These are phyloP conservation scores for Lasioglossum zephyrum DNA, from an alignment of 2,888 invertebrate species.

Conservation along the genomic window DNA sequence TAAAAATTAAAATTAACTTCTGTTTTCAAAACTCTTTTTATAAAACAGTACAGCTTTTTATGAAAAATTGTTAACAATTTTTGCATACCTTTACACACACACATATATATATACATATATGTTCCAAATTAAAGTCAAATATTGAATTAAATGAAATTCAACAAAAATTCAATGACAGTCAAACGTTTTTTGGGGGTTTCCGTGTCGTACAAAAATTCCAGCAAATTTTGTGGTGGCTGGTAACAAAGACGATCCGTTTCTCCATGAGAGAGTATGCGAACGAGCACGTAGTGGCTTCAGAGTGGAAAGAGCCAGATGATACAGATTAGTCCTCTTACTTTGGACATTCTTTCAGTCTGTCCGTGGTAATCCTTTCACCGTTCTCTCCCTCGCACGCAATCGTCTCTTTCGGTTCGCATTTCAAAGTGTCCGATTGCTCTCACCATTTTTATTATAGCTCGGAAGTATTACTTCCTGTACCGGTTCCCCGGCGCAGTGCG, in stretches of 20 bases:
- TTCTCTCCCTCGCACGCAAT: constrained; percentile 48
- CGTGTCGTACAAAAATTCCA: neutral
- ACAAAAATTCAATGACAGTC: no score
- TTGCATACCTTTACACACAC: no score
- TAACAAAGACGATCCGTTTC: neutral
- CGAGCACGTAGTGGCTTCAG: neutral
- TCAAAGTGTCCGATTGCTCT: constrained; percentile 49
- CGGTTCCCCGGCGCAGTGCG: neutral
- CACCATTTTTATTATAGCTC: constrained; percentile 42
- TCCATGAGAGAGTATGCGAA: constrained; percentile 10
- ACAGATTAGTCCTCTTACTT: constrained; percentile 64
- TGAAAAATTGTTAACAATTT: no score
- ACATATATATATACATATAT: no score
- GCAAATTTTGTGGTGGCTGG: neutral
- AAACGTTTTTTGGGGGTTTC: no score
- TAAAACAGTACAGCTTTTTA: no score
- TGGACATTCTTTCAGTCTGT: constrained; percentile 41
- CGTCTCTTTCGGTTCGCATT: constrained; percentile 32
- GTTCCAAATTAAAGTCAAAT: no score
- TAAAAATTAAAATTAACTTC: no score
- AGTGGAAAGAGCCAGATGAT: constrained; percentile 58
- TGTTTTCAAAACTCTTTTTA: no score
- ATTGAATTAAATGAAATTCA: no score
- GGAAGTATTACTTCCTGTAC: constrained; percentile 43
- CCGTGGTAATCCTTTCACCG: constrained; percentile 70